Percentiles rank a stretch among this genome's conserved stretches.
These are phyloP conservation scores for Cyanoderma ruficeps DNA, from an alignment of 2,113 vertebrate genomes.

Conservation along the genomic window DNA sequence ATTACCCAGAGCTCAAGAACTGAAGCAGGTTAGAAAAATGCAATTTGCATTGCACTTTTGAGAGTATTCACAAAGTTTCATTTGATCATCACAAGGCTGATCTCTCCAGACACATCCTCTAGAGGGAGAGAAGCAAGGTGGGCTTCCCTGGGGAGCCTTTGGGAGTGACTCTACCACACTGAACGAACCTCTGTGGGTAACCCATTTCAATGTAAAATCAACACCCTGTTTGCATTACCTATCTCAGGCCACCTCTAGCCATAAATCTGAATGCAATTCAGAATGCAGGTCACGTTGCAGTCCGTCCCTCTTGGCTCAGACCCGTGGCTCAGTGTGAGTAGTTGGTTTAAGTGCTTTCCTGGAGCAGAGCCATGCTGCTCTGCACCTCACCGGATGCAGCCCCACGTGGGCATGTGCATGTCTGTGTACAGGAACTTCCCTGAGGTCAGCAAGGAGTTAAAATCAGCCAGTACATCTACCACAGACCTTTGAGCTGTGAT, in stretches of 20 bases:
- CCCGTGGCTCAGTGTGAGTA: background rate
- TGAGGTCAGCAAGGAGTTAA: background rate
- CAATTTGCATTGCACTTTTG: background rate
- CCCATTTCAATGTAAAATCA: background rate
- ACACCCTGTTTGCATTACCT: background rate
- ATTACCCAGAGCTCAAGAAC: background rate
- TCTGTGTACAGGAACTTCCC: background rate
- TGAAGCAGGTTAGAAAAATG: background rate
- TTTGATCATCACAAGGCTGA: background rate
- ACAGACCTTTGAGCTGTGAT: background rate
- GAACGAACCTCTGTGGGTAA: background rate
- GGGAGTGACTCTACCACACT: background rate
- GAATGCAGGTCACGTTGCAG: background rate
- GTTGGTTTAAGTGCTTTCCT: constrained; percentile 1
- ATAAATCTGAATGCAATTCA: constrained; percentile 7
- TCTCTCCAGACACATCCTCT: background rate
- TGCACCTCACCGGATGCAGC: background rate
- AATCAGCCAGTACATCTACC: background rate
- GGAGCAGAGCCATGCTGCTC: background rate
- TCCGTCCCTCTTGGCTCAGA: background rate
- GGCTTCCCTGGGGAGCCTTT: background rate
- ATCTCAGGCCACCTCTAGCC: background rate
- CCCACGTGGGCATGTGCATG: too few species aligned
- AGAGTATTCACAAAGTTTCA: background rate
- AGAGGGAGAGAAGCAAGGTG: background rate